These are phyloP conservation scores for Zaprionus tsacasi DNA, from an alignment of 1,140 invertebrate genomes.

Conservation along the genomic window DNA sequence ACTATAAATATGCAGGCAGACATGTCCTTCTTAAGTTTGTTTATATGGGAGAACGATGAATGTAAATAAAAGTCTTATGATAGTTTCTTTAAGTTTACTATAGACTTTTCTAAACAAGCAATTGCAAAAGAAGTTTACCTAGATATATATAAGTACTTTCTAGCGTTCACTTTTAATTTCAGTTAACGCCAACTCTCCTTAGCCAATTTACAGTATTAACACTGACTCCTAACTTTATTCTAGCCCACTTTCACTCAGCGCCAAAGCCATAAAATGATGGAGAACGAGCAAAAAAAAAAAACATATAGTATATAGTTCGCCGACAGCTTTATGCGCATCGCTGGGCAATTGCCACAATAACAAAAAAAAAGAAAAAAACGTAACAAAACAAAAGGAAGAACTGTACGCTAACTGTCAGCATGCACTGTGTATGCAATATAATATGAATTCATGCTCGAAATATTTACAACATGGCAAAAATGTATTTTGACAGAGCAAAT, in stretches of 20 bases:
- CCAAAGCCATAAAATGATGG: slow-evolving; percentile 14
- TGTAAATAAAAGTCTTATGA: not conserved
- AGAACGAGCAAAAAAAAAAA: not conserved
- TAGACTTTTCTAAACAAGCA: not conserved
- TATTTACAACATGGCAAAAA: slow-evolving; percentile 17
- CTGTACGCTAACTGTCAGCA: slow-evolving; percentile 12
- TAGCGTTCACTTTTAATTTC: not conserved
- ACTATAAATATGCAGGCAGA: not conserved
- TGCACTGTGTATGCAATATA: slow-evolving; percentile 13
- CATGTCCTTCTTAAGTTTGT: not conserved
- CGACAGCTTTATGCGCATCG: slow-evolving; percentile 21
- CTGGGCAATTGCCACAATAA: slow-evolving; percentile 25
- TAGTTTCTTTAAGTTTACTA: too few species aligned
- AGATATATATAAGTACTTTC: not conserved
- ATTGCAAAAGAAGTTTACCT: not conserved
- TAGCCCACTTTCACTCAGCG: slow-evolving; percentile 4
- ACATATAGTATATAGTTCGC: slow-evolving; percentile 1
- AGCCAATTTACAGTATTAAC: slow-evolving; percentile 6
- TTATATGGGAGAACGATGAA: not conserved
- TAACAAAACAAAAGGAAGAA: not conserved
- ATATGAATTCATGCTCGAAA: slow-evolving; percentile 21
- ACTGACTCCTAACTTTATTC: slow-evolving; percentile 3
- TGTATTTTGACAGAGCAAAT: slow-evolving; percentile 12
- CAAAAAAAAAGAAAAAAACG: not conserved
- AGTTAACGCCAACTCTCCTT: not conserved